A percentile compares a stretch with the other conserved stretches of the same genome.
phyloP scores from a whole-genome alignment of 2,797 vertebrate species.

The Anableps anableps region DNA sequence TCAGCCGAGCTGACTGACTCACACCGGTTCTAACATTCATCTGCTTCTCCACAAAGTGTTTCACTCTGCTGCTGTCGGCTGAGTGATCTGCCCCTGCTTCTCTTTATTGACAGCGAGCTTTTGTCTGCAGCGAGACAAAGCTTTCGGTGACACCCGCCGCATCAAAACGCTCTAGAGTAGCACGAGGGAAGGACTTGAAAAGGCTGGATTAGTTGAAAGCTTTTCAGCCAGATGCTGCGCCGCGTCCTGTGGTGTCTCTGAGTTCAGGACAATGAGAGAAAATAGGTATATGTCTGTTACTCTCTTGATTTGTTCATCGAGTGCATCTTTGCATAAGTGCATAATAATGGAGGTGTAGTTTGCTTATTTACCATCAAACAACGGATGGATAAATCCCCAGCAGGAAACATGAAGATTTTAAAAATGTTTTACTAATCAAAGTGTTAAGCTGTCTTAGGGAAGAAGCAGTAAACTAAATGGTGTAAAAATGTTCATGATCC shows the following conservation, averaged over 20 bases:
- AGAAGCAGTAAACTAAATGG: background rate
- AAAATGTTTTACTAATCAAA: background rate
- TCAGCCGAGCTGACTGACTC: background rate
- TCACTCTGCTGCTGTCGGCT: slow-evolving; percentile 49
- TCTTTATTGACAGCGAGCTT: slow-evolving; percentile 23
- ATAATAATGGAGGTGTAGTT: slow-evolving; percentile 20
- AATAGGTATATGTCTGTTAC: background rate
- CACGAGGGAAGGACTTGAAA: slow-evolving; percentile 17
- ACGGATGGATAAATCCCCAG: slow-evolving; percentile 14
- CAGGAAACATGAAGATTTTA: no score
- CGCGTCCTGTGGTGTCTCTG: background rate
- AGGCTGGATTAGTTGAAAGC: slow-evolving; percentile 52
- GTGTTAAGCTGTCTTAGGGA: background rate
- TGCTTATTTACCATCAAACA: background rate
- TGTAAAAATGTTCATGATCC: slow-evolving; percentile 2
- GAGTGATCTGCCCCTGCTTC: slow-evolving; percentile 26
- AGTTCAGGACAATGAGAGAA: slow-evolving; percentile 8
- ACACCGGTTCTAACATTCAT: slow-evolving; percentile 26
- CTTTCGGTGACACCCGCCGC: slow-evolving; percentile 29
- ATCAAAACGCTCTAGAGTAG: slow-evolving; percentile 10
- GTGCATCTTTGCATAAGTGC: slow-evolving; percentile 16
- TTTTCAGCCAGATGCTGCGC: slow-evolving; percentile 21
- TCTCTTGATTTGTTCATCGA: slow-evolving; percentile 1
- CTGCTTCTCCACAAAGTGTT: slow-evolving; percentile 11
- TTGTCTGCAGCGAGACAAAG: slow-evolving; percentile 51